Conservation (phyloP, 64 coral and sea anemone genomes). For the Porites australiensis region DNA sequence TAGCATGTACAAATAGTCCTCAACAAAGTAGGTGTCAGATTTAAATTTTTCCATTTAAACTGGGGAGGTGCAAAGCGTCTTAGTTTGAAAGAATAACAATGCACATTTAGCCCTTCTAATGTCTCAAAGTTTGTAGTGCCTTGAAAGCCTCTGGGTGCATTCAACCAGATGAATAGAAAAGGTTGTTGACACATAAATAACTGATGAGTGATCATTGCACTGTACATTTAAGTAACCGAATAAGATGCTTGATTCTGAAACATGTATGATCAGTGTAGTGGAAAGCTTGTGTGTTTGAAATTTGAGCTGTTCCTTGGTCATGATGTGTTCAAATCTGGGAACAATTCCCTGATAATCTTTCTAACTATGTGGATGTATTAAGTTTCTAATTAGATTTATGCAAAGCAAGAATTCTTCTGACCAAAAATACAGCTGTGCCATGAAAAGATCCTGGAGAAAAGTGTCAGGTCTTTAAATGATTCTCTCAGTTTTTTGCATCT, state of each 20-base stretch:
- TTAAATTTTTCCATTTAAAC: neutral
- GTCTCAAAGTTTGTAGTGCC: neutral
- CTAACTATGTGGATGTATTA: constrained; percentile 38
- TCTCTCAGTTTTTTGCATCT: neutral
- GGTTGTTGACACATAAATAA: neutral
- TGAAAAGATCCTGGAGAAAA: neutral
- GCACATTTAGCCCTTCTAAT: neutral
- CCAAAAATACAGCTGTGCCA: neutral
- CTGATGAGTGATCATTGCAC: neutral
- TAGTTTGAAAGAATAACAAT: neutral
- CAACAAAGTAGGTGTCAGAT: constrained; percentile 29
- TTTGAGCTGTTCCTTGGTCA: neutral
- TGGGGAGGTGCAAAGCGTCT: constrained; percentile 7
- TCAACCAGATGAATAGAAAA: neutral
- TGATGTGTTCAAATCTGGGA: neutral
- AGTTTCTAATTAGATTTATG: constrained; percentile 41
- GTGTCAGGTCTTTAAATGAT: no score
- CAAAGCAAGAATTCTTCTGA: constrained; percentile 22
- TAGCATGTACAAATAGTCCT: neutral
- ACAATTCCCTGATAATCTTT: constrained; percentile 54
- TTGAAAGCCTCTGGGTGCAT: neutral
- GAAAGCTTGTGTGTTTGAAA: constrained; percentile 5
- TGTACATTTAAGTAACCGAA: neutral
- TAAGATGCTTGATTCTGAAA: neutral
- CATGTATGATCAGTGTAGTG: neutral